These are phyloP conservation scores for Rousettus madagascariensis DNA, from an alignment of 2,797 vertebrate species.

Conservation along the genomic window DNA sequence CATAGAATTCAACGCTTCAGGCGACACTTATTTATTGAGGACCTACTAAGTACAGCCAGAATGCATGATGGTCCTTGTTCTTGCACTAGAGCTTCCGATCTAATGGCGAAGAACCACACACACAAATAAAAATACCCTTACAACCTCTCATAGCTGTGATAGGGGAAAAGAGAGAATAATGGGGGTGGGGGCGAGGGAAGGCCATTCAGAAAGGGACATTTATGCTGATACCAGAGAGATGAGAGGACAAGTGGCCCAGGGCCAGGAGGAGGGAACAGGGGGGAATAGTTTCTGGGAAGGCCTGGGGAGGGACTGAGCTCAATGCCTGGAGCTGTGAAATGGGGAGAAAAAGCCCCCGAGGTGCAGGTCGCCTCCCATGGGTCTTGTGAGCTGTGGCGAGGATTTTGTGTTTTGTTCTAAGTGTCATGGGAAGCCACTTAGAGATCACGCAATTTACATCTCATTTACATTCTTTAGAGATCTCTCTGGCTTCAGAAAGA, in stretches of 20 bases:
- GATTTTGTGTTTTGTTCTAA: background rate
- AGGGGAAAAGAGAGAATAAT: background rate
- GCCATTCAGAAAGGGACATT: background rate
- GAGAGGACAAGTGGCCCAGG: background rate
- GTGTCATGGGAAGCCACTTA: background rate
- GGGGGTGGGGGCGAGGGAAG: background rate
- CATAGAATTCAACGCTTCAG: constrained; percentile 5
- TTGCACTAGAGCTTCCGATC: background rate
- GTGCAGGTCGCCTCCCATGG: background rate
- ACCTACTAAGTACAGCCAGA: background rate
- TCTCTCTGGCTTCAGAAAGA: background rate
- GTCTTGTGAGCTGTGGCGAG: background rate
- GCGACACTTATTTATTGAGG: background rate
- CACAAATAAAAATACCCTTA: background rate
- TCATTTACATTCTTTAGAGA: background rate
- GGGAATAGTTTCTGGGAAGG: background rate
- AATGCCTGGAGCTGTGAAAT: background rate
- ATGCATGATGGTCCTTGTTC: background rate
- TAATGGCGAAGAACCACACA: background rate
- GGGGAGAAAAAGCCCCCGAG: background rate
- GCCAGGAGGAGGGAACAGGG: background rate
- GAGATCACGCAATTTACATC: background rate
- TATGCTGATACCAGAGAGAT: background rate
- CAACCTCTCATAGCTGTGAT: background rate
- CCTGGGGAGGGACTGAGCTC: background rate